Conservation (phyloP, 2,888 invertebrate species). For the Microplitis manilae region DNA sequence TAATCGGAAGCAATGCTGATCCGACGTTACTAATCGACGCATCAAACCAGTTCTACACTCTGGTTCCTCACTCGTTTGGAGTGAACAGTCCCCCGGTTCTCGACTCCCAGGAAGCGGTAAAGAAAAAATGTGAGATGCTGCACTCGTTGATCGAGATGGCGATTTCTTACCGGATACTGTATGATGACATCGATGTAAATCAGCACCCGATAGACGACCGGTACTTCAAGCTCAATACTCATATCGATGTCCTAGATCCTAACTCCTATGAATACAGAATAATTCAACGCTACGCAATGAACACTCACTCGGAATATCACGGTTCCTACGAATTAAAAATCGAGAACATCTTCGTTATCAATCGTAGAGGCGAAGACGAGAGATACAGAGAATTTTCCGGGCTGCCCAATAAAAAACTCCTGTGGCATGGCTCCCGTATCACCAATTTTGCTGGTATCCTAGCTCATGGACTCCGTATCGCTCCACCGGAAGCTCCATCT, state of each 20-base stretch:
- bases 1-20: conserved; percentile 73
- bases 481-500: conserved; percentile 97
- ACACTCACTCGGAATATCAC: conserved; percentile 96
- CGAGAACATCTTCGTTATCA: conserved; percentile 80
- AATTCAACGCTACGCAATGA: conserved; percentile 85
- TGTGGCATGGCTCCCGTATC: conserved; percentile 97
- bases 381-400: conserved; percentile 90
- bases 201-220: conserved; percentile 85
- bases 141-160: conserved; percentile 95
- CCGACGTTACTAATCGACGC: conserved; percentile 81
- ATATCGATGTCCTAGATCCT: conserved; percentile 81
- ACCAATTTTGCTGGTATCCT: conserved; percentile 97
- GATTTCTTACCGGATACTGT: conserved; percentile 91
- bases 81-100: conserved; percentile 86
- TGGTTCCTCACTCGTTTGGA: conserved; percentile 97
- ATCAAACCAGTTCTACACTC: conserved; percentile 94
- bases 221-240: conserved; percentile 89
- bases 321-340: conserved; percentile 81
- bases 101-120: conserved; percentile 83
- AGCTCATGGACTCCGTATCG: conserved; percentile 92
- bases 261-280: conserved; percentile 81
- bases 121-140: conserved; percentile 83
- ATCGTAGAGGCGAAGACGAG: conserved; percentile 84
- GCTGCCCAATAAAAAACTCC: conserved; percentile 85
- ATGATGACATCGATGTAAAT: conserved; percentile 73